Conservation (phyloP, 2,113 vertebrate genomes). For the Gallinago undulata region DNA sequence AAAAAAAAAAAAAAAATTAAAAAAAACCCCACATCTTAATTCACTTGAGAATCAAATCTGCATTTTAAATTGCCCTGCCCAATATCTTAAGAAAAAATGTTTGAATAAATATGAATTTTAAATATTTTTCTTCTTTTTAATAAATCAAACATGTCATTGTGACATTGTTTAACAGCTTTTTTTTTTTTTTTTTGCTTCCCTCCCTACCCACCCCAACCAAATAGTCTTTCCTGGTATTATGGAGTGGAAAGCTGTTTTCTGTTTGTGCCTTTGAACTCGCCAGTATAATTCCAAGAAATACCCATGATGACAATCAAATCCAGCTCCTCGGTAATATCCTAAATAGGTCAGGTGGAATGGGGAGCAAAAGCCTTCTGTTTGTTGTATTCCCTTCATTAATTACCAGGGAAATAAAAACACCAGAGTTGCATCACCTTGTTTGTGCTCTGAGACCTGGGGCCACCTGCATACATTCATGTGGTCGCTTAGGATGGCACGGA, state of each 20-base stretch:
- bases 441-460: neutral
- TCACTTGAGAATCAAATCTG: neutral
- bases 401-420: constrained; percentile 13
- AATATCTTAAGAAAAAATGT: neutral
- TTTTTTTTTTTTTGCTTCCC: fast-evolving
- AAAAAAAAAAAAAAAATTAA: too few relatives aligned
- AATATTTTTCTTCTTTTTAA: neutral
- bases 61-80: neutral
- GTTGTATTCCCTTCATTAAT: constrained; percentile 34
- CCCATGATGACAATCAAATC: constrained; percentile 16
- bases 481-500: neutral
- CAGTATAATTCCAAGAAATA: constrained; percentile 4
- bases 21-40: neutral
- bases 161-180: neutral
- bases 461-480: neutral
- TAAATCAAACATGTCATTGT: neutral
- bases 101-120: neutral
- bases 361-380: neutral
- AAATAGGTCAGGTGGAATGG: constrained; percentile 42
- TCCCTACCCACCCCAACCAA: fast-evolving
- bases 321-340: constrained; percentile 2
- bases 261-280: neutral
- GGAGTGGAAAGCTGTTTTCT: neutral
- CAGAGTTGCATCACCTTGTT: neutral
- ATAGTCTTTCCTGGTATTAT: neutral